Base-by-base conservation (phyloP, 2,797 vertebrate genomes). In the Aeoliscus strigatus region DNA sequence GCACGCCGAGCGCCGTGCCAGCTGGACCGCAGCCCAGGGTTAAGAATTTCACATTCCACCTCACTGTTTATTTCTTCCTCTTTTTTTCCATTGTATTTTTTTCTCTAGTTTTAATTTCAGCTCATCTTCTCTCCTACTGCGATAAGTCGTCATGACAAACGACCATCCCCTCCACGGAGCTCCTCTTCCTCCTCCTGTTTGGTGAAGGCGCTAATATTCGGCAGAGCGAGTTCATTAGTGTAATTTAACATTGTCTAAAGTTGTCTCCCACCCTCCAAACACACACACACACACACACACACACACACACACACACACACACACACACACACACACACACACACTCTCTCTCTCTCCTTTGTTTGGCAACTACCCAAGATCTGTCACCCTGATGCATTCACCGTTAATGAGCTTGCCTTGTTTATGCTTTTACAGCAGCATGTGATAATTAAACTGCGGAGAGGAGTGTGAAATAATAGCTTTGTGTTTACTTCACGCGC, bases 401-500 rank as follows among this genome's bases (percentile, higher is more conserved):
- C 66, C 0, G 63, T 80, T 89, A 86, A 88, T 77, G 66, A 85
- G 81, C 65, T 60, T 32, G 44, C 73, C 70, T 80, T 85, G 84
- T 88, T 87, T 86, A 82, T 81, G 73, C 70, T 72, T 73, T 82
- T 77, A 60, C 70, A 65, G 66, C 58, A 62, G 66, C 65, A 68
- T 73, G 83, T 78, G 80, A 86, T 83, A 86, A 86, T 84, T 78
- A 81, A 81, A 72, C 66, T 66, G 74, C 63, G 31, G 80, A 75
- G 64, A 70, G 51, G 51, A 73, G 85, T 63, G 77, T 72, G 62
- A 82, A 74, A 70, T 56, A 70, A 66, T 66, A 52, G 44, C 75
- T 73, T 60, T 48, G 59, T 77, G 70, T 78, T 74, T 75, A 55
- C 56, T 54, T 75, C 36, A 35, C 61, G 9, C 73, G 21, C 39